These are phyloP conservation scores for Eristalis intricaria DNA, from an alignment of 2,888 invertebrate genomes.

Conservation along the genomic window DNA sequence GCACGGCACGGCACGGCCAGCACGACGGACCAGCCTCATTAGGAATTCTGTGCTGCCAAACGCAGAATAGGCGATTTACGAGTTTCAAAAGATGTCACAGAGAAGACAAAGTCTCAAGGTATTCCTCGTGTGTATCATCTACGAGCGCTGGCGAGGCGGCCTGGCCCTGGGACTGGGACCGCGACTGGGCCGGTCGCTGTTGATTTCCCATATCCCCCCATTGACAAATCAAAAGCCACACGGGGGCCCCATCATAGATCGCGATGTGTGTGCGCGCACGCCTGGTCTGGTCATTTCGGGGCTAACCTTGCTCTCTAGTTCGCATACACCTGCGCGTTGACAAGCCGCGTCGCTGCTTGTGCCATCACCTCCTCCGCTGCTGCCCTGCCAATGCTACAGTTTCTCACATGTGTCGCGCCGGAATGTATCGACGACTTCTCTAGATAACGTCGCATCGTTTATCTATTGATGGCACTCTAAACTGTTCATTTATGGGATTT, in stretches of 20 bases:
- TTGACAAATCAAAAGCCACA: slow-evolving; percentile 67
- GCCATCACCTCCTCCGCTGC: not conserved
- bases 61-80: slow-evolving; percentile 72
- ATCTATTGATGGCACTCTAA: slow-evolving; percentile 72
- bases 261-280: not conserved
- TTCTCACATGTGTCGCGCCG: slow-evolving; percentile 57
- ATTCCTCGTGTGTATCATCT: slow-evolving; percentile 42
- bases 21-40: slow-evolving; percentile 46
- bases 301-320: slow-evolving; percentile 58
- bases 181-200: not conserved
- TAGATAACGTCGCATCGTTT: slow-evolving; percentile 71
- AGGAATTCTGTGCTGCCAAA: slow-evolving; percentile 70
- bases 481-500: slow-evolving; percentile 72
- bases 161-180: not conserved
- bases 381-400: slow-evolving; percentile 34
- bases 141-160: slow-evolving; percentile 5
- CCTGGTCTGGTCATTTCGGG: slow-evolving; percentile 30
- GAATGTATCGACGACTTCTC: slow-evolving; percentile 51
- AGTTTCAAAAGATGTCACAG: slow-evolving; percentile 72
- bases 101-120: slow-evolving; percentile 62
- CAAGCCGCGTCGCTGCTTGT: not conserved
- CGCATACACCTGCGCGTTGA: slow-evolving; percentile 62
- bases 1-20: slow-evolving; percentile 18
- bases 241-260: slow-evolving; percentile 1
- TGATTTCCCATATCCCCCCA: slow-evolving; percentile 53